These are phyloP conservation scores for Desoria tigrina DNA, from an alignment of 2,888 invertebrate genomes.

Conservation along the genomic window DNA sequence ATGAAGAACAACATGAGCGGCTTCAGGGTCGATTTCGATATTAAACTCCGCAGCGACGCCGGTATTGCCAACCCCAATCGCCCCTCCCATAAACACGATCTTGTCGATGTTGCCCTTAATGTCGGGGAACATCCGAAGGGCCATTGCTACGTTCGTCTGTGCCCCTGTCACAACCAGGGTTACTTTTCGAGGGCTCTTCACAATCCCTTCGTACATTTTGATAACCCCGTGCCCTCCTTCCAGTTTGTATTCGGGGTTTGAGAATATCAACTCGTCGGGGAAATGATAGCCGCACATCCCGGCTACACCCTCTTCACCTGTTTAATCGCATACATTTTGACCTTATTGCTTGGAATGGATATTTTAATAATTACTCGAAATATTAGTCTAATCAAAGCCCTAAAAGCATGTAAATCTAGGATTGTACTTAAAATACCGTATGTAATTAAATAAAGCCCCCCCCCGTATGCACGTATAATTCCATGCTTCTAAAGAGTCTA, in stretches of 20 bases:
- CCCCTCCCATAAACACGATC: constrained; percentile 45
- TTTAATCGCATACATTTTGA: too few species aligned
- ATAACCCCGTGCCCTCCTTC: constrained; percentile 28
- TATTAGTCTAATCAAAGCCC: too few species aligned
- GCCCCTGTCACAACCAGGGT: constrained; percentile 42
- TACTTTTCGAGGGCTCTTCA: constrained; percentile 26
- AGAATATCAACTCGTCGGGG: constrained; percentile 39
- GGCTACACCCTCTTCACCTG: constrained; percentile 44
- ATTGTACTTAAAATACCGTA: too few species aligned
- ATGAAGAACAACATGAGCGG: constrained; percentile 37
- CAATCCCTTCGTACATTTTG: constrained; percentile 29
- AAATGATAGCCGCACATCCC: constrained; percentile 47
- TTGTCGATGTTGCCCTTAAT: constrained; percentile 36
- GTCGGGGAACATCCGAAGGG: constrained; percentile 39
- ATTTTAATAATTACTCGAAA: too few species aligned
- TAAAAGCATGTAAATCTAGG: too few species aligned
- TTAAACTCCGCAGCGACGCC: constrained; percentile 43
- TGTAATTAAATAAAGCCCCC: too few species aligned
- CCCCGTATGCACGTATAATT: too few species aligned
- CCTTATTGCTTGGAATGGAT: too few species aligned
- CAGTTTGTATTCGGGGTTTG: constrained; percentile 14
- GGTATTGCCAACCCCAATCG: constrained; percentile 43
- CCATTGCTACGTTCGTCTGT: constrained; percentile 41
- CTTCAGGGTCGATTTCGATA: constrained; percentile 45
- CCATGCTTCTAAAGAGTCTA: too few species aligned